These are phyloP conservation scores for Sebastes fasciatus DNA, from an alignment of 2,113 vertebrate genomes.

Conservation along the genomic window DNA sequence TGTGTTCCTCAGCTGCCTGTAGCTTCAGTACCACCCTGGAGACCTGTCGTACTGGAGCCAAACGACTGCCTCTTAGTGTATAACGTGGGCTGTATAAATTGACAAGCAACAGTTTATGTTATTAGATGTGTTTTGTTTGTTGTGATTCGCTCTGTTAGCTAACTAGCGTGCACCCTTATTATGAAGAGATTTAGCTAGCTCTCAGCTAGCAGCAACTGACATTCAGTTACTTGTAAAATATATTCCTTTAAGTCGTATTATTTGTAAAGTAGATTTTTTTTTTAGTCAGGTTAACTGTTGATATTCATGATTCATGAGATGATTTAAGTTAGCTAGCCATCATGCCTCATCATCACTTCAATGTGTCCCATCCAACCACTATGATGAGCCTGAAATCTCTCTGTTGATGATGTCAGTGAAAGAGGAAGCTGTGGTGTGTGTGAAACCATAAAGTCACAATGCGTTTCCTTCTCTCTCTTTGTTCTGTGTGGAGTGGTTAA, in stretches of 20 bases:
- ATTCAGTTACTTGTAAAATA: neutral
- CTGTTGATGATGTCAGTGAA: slow-evolving; percentile 21
- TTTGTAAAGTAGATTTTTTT: neutral
- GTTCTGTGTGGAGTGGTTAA: slow-evolving; percentile 44
- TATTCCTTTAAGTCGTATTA: too few species aligned
- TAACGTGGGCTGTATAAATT: neutral
- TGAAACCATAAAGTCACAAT: slow-evolving; percentile 7
- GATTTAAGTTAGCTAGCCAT: slow-evolving; percentile 14
- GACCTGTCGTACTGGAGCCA: too few species aligned
- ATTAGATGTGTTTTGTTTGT: slow-evolving; percentile 6
- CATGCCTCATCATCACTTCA: slow-evolving; percentile 17
- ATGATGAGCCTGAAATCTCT: slow-evolving; percentile 12
- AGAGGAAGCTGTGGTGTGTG: slow-evolving; percentile 31
- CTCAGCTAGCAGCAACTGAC: neutral
- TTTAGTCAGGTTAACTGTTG: neutral
- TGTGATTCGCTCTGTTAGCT: slow-evolving; percentile 30
- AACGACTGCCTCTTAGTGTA: neutral
- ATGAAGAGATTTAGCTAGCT: slow-evolving; percentile 13
- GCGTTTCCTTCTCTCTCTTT: slow-evolving; percentile 35
- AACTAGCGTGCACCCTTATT: slow-evolving; percentile 12
- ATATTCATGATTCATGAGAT: slow-evolving; percentile 6
- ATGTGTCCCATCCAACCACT: slow-evolving; percentile 3
- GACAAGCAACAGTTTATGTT: neutral
- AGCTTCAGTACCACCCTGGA: neutral
- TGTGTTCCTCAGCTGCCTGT: slow-evolving; percentile 13